Base-by-base conservation (phyloP, 2,797 vertebrate species). In the Schizopygopsis pylzovi region DNA sequence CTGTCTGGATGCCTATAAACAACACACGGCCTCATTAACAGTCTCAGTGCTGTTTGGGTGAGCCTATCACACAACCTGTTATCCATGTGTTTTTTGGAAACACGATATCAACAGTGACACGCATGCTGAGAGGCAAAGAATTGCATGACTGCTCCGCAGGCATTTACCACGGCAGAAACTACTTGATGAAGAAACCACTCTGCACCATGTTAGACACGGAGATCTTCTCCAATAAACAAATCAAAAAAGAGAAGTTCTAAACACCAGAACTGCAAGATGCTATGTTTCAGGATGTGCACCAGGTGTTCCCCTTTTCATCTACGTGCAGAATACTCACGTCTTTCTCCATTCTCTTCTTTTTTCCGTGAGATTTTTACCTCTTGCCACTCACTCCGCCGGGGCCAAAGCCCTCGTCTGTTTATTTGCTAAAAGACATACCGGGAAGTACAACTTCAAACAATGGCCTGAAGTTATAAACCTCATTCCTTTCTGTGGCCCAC, bases 361-460 rank as follows among this genome's bases (percentile, higher is more conserved):
- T 86, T 82, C 56, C 79, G 28, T 86, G 87, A 86, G 88, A 91
- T 90, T 86, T 91, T 87, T 92, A 92, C 91, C 92, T 78, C 83
- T 90, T 82, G 82, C 75, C 68, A 81, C 86, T 85, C 87, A 80
- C 83, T 68, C 80, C 88, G 87, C 91, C 92, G 87, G 89, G 87
- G 78, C 88, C 83, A 81, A 88, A 79, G 85, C 75, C n/a, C 56
- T 79, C 56, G 2, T 83, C 77, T 85, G 89, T 94, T 94, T 95
- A 95, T 96, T 95, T 95, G 91, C 89, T 90, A 87, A 93, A 92
- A 92, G 92, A 87, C 92, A 90, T 90, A 91, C 89, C 90, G 94
- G 93, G 92, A 95, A 94, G 92, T 88, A 81, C 54, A 90, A 90
- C 88, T 93, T 93, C 90, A 94, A 95, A 94, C 94, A 94, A 92